Base-by-base conservation (phyloP, 1,140 invertebrate species). In the Augochlora pura region DNA sequence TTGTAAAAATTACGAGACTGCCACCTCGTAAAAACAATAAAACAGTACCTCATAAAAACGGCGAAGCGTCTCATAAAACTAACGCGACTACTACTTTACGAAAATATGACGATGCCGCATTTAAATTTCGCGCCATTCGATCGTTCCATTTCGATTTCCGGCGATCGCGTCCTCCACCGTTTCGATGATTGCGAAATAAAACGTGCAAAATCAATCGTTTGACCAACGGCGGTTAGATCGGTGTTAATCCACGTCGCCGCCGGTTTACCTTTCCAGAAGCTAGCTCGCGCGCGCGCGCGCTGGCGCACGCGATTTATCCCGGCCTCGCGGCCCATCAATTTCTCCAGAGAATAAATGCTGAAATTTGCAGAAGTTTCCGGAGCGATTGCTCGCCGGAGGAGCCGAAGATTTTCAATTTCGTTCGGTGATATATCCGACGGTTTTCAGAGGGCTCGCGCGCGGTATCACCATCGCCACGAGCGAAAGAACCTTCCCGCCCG, bases 321-420 rank as follows among this genome's bases (percentile, higher is more conserved):
- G 16, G 0, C 25, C 60, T 38, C 23, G 46, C 32, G 23, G 32
- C 49, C 60, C 60, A 64, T 78, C 76, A 57, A 54, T 64, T 54
- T 23, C 69, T 23, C 32, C 49, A 16, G 32, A 57, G 76, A 57
- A 71, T 78, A 57, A 78, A 72, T 60, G 68, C 60, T 72, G 69
- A 78, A 78, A 78, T 78, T 78, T 64, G 69, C 60, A 64, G 49
- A 72, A 72, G 18, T 78, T 78, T 70, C 46, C 5, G n/a, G 46
- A 23, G 69, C 76, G 12, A 72, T 77, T 18, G 59, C 27, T 21
- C 54, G 54, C 54, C 54, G 1, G 38, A 27, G 8, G 25, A 23
- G 2, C 3, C 12, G 25, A 32, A 49, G n/a, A 12, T 62, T 46
- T 77, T 77, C 74, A 70, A 70, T 77, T 77, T 70, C 57, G 74